phyloP scores from a whole-genome alignment of 1,140 invertebrate genomes.

The Lordiphosa clarofinis region DNA sequence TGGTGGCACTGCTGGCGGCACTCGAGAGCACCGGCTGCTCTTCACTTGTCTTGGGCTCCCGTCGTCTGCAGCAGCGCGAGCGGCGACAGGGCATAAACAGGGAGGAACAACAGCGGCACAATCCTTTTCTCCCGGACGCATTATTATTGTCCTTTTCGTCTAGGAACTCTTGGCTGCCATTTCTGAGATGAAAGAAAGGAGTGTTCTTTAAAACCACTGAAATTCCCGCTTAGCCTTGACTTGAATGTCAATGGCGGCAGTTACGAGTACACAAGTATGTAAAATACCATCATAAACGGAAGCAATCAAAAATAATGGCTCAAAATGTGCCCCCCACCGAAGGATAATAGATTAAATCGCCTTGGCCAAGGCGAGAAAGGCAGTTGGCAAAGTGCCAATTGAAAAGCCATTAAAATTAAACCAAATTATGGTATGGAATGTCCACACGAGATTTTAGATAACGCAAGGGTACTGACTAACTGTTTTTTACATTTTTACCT shows the following conservation, averaged over 20 bases:
- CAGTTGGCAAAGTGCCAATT: conserved; percentile 7
- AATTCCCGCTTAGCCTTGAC: background rate
- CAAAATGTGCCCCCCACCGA: conserved; percentile 4
- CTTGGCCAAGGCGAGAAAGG: background rate
- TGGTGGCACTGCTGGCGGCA: conserved; percentile 65
- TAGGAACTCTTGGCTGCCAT: conserved; percentile 69
- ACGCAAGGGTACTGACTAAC: background rate
- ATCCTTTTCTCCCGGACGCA: conserved; percentile 33
- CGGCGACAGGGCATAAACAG: conserved; percentile 77
- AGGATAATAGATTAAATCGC: conserved; percentile 12
- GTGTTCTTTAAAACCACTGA: background rate
- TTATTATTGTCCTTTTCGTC: conserved; percentile 56
- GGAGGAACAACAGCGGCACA: conserved; percentile 64
- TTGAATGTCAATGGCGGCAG: conserved; percentile 9
- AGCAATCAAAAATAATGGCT: conserved; percentile 16
- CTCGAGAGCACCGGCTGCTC: conserved; percentile 66
- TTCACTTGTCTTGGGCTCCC: conserved; percentile 39
- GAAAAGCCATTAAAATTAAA: conserved; percentile 7
- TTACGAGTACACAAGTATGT: background rate
- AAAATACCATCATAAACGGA: conserved; percentile 5
- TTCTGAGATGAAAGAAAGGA: conserved; percentile 28
- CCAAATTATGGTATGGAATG: background rate
- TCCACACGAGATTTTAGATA: background rate
- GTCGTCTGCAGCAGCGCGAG: conserved; percentile 54
- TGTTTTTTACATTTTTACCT: too few species aligned